phyloP scores from a whole-genome alignment of 2,888 invertebrate genomes.

The Diarsia mendica region DNA sequence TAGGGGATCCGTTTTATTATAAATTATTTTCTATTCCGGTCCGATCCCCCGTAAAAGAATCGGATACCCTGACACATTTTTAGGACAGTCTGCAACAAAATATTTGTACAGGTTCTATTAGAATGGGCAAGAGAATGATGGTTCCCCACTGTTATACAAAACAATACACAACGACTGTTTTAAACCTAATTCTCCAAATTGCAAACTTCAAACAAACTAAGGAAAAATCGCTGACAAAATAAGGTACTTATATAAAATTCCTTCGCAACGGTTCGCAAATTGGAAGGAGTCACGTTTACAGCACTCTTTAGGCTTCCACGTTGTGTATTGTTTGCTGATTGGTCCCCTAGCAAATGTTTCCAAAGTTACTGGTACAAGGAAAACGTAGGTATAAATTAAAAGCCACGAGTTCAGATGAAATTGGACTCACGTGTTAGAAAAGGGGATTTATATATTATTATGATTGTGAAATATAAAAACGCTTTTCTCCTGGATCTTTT shows the following conservation, averaged over 20 bases:
- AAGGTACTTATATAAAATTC: neutral
- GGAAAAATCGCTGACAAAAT: constrained; percentile 23
- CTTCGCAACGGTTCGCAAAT: constrained; percentile 20
- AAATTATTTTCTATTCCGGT: too few species aligned
- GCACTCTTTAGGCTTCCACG: constrained; percentile 28
- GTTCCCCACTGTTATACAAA: neutral
- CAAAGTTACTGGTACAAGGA: neutral
- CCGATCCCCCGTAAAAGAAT: too few species aligned
- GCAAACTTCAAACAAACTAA: neutral
- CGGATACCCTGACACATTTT: too few species aligned
- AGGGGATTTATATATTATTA: too few species aligned
- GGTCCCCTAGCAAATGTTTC: neutral
- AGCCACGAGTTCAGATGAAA: constrained; percentile 12
- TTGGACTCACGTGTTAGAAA: constrained; percentile 10
- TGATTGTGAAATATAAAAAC: neutral
- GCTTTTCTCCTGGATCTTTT: neutral
- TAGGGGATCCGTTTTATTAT: too few species aligned
- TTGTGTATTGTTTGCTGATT: constrained; percentile 12
- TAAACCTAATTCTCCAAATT: neutral
- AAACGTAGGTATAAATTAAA: neutral
- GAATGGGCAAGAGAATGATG: too few species aligned
- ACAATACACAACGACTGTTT: neutral
- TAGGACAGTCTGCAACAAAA: too few species aligned
- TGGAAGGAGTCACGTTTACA: constrained; percentile 41
- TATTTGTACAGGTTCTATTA: too few species aligned